Base-by-base conservation (phyloP, 2,113 vertebrate species). In the Erythrocercus mccallii region DNA sequence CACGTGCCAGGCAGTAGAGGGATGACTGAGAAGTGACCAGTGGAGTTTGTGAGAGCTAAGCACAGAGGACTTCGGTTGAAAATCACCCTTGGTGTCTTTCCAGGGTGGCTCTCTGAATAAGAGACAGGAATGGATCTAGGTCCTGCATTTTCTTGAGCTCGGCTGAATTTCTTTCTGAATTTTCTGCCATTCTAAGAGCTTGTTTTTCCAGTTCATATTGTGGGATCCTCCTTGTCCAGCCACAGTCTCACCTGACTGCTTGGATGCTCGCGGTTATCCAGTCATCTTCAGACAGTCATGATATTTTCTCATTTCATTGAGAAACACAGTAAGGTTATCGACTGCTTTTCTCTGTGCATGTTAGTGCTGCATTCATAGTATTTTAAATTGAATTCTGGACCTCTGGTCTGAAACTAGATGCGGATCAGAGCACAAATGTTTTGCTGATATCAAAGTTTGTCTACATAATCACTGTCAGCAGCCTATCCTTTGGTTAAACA, bases 341-440 rank as follows among this genome's bases (percentile, higher is more conserved):
- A 12, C 22, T 78, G 37, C 9, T 53, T 57, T 83, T 78, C 77
- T 78, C 72, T 71, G 17, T 47, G 58, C 11, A 5, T 42, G 24
- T 74, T 94, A 71, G 17, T 48, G 53, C 44, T 72, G 31, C 68
- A 61, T 81, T 66, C 30, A 33, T 65, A n/a, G 31, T 60, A 70
- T 62, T 95, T 84, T 84, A 81, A 94, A 84, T 81, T 86, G 72
- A 89, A 95, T 95, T 86, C 25, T 80, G 76, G 47, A 77, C 64
- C 48, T 94, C 86, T 94, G 64, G 31, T 95, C 77, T 84, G 44
- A 70, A 84, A 73, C 5, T 62, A 23, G 45, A 42, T n/a, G 28
- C 4, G 3, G n/a, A 60, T 57, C 24, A 68, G 44, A 88, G 76
- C 60, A 68, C 35, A 89, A 86, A 88, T 61, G 23, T 22, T 68